Evolutionary conservation across 2,113 vertebrate species (phyloP).

Genomic region (Myrmecophaga tridactyla): DNA sequence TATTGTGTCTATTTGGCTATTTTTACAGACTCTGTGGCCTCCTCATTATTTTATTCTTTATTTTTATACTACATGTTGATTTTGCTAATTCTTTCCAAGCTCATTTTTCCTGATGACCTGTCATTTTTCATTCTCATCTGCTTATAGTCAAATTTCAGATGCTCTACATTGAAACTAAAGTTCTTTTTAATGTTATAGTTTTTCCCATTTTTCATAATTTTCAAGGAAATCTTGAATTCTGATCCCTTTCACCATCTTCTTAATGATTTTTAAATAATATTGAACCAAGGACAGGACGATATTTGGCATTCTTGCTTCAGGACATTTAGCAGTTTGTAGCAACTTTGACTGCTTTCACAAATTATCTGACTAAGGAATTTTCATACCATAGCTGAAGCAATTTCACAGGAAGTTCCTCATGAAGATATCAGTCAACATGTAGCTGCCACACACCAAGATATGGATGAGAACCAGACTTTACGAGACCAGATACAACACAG

Average conservation of each 20-base stretch:
- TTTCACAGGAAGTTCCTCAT: neutral
- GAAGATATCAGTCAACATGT: neutral
- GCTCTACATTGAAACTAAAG: neutral
- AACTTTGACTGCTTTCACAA: neutral
- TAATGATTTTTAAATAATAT: conserved; percentile 10
- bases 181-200: neutral
- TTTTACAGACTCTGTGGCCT: neutral
- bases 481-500: conserved; percentile 83
- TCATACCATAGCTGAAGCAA: conserved; percentile 50
- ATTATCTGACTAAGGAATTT: conserved; percentile 61
- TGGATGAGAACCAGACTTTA: conserved; percentile 29
- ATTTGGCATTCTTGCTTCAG: neutral
- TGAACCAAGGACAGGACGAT: neutral
- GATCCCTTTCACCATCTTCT: neutral
- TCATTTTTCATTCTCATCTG: neutral
- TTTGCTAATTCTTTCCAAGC: conserved; percentile 8
- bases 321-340: neutral
- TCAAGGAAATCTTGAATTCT: neutral
- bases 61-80: neutral
- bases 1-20: neutral
- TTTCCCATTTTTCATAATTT: neutral
- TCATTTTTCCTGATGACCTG: neutral
- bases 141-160: neutral
- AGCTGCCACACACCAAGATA: conserved; percentile 33
- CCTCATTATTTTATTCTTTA: conserved; percentile 9